These are phyloP conservation scores for Pammene aurita DNA, from an alignment of 2,888 invertebrate species.

Conservation along the genomic window DNA sequence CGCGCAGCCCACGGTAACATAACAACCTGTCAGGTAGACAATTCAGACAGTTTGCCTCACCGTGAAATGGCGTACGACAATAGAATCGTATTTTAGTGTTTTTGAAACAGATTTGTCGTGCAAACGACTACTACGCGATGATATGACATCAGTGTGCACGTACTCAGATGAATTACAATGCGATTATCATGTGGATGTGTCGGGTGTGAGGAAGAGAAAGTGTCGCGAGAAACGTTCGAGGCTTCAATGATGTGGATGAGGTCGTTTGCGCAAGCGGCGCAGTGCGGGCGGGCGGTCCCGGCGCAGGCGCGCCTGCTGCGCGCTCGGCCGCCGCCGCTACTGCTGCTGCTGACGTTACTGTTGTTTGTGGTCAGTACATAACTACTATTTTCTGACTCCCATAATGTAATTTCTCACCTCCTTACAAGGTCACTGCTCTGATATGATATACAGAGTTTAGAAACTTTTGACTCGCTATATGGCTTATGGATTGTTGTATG, in stretches of 20 bases:
- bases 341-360: conserved; percentile 54
- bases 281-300: conserved; percentile 37
- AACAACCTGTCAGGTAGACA: conserved; percentile 35
- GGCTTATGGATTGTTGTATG: background rate
- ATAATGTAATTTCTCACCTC: background rate
- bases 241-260: conserved; percentile 83
- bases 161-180: conserved; percentile 56
- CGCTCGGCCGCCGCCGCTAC: conserved; percentile 51
- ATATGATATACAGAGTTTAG: background rate
- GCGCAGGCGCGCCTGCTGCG: conserved; percentile 55
- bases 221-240: conserved; percentile 78
- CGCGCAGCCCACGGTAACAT: conserved; percentile 6
- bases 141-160: conserved; percentile 56
- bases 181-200: conserved; percentile 53
- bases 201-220: conserved; percentile 74
- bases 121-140: conserved; percentile 48
- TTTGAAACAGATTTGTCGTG: conserved; percentile 24
- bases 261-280: conserved; percentile 77
- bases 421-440: background rate
- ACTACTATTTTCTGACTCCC: background rate
- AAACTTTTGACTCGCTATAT: too few species aligned
- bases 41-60: conserved; percentile 18
- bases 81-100: conserved; percentile 39
- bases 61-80: conserved; percentile 42
- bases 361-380: conserved; percentile 63